Base-by-base conservation (phyloP, 2,113 vertebrate species). In the Aepyceros melampus region DNA sequence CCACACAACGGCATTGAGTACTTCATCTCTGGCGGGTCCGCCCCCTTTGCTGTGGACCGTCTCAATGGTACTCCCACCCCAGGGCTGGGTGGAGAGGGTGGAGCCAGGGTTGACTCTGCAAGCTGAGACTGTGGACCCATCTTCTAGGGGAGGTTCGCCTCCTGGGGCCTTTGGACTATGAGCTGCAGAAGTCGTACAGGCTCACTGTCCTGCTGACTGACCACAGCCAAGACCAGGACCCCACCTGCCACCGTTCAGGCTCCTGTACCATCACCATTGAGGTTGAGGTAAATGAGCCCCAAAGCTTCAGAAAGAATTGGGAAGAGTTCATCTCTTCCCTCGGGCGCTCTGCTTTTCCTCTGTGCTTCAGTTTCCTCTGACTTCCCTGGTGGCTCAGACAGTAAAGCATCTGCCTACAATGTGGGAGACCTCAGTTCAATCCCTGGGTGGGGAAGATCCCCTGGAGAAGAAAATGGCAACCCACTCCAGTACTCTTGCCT, bases 131-230 rank as follows among this genome's bases (percentile, higher is more conserved):
- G 8, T 58, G 64, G 23, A 51, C 6, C 9, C 13, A 4, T 21
- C 45, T 47, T 91, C 40, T 29, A 98, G 98, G 98, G 11, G 91
- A 97, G 53, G 19, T 98, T 76, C 55, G 96, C 0, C 98, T 99
- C 67, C 96, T 99, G 55, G 98, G 98, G 31, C 78, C 96, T 84
- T 97, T 99, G 40, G 89, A 98, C 92, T 98, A 96, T 9, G 98
- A 97, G 91, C 93, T 3, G 12, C 96, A 79, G 23, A 92, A 29
- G 43, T 89, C 56, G 45, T 97, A 99, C 94, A 91, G 23, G 56
- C 92, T 99, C 79, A 53, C 6, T 0, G 97, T 99, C 94, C 86
- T 67, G 45, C 97, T 99, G 95, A 98, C 88, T 0, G 99, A 99
- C 95, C 91, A 95, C 6, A 93, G 36, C 87, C 98, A 99, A 0